These are phyloP conservation scores for Indicator maculatus DNA, from an alignment of 2,113 vertebrate species.

Conservation along the genomic window DNA sequence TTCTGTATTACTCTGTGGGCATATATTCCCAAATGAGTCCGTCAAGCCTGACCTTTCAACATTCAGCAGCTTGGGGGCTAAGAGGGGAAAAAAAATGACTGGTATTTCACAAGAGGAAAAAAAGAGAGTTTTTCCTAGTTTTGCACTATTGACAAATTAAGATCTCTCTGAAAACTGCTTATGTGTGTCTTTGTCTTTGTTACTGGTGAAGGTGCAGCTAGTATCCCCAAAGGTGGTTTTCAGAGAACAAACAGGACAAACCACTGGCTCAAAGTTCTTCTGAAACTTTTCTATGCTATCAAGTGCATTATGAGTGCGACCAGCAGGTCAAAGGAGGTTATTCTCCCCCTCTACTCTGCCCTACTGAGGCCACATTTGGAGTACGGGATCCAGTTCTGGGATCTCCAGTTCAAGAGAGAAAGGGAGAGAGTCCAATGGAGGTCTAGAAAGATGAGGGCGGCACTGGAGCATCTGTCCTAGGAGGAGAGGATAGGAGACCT, in stretches of 20 bases:
- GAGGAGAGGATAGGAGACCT: too few species aligned
- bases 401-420: too few species aligned
- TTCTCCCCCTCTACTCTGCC: too few species aligned
- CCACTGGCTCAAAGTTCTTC: neutral
- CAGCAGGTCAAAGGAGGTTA: too few species aligned
- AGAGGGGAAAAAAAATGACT: constrained; percentile 1
- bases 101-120: neutral
- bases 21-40: neutral
- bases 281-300: neutral
- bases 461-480: too few species aligned
- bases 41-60: neutral
- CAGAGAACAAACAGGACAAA: neutral
- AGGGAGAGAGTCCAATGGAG: too few species aligned
- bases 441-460: too few species aligned
- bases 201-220: too few species aligned
- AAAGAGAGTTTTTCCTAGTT: neutral
- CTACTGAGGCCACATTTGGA: too few species aligned
- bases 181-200: neutral
- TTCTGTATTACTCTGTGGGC: neutral
- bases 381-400: too few species aligned
- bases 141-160: neutral
- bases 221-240: neutral
- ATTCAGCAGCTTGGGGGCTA: neutral
- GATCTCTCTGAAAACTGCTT: neutral
- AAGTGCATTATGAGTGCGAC: too few species aligned